These are phyloP conservation scores for Paedocypris micromegethes DNA, from an alignment of 2,797 vertebrate genomes.

Conservation along the genomic window DNA sequence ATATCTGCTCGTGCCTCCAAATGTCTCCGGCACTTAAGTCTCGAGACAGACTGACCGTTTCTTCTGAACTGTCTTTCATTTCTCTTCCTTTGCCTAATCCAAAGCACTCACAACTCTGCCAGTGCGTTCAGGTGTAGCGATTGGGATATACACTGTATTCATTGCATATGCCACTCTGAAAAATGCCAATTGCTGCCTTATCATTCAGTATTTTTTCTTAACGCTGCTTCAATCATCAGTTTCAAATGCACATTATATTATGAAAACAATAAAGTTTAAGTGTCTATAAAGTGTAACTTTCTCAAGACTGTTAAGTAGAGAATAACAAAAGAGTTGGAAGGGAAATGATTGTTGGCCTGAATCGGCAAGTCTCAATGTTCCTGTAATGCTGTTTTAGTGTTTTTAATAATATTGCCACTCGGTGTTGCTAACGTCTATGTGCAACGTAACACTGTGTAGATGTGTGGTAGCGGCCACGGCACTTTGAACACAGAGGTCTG, in stretches of 20 bases:
- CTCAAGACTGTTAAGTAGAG: slow-evolving; percentile 41
- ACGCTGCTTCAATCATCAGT: slow-evolving; percentile 44
- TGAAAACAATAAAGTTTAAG: slow-evolving; percentile 42
- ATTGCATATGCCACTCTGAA: slow-evolving; percentile 59
- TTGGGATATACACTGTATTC: slow-evolving; percentile 56
- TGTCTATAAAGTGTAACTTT: slow-evolving; percentile 27
- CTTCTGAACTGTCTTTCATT: slow-evolving; percentile 31
- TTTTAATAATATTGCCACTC: slow-evolving; percentile 45
- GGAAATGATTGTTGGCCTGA: slow-evolving; percentile 13
- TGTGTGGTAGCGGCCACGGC: slow-evolving; percentile 42
- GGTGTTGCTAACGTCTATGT: slow-evolving; percentile 44
- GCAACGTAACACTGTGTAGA: slow-evolving; percentile 47
- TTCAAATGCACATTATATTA: slow-evolving; percentile 53
- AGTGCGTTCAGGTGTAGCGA: slow-evolving; percentile 65
- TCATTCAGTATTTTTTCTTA: slow-evolving; percentile 51
- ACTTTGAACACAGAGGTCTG: slow-evolving; percentile 43
- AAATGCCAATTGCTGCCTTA: slow-evolving; percentile 78
- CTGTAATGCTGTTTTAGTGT: slow-evolving; percentile 58
- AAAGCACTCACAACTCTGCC: slow-evolving; percentile 53
- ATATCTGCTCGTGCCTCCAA: slow-evolving; percentile 57
- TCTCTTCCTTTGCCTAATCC: slow-evolving; percentile 50
- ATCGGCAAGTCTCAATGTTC: slow-evolving; percentile 47
- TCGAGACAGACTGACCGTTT: slow-evolving; percentile 45
- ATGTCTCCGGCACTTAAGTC: slow-evolving; percentile 51
- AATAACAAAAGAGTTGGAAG: slow-evolving; percentile 26